phyloP scores from a whole-genome alignment of 2,113 vertebrate genomes.

The Hassar affinis region DNA sequence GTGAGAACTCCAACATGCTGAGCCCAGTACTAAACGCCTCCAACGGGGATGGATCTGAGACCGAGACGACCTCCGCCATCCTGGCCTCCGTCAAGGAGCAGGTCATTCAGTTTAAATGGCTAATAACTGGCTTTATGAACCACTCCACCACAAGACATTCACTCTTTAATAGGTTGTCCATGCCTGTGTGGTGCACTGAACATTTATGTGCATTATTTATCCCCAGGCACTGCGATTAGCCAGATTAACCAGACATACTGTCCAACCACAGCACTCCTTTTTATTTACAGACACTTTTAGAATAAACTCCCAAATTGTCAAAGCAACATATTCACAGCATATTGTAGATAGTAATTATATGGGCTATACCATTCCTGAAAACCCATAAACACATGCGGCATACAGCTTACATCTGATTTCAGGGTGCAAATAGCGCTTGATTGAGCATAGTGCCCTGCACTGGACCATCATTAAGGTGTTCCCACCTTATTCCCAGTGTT shows the following conservation, averaged over 20 bases:
- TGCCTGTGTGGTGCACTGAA: slow-evolving; percentile 4
- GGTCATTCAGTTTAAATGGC: slow-evolving; percentile 65
- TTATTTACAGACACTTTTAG: slow-evolving; percentile 43
- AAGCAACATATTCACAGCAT: slow-evolving; percentile 30
- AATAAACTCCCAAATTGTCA: slow-evolving; percentile 30
- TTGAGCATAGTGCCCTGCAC: not conserved
- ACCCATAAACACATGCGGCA: not conserved
- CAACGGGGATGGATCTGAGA: slow-evolving; percentile 93
- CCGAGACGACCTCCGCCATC: slow-evolving; percentile 96
- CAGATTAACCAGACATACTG: not conserved
- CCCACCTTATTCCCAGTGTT: not conserved
- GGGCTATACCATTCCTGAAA: slow-evolving; percentile 28
- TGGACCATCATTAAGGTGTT: not conserved
- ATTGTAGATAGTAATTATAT: slow-evolving; percentile 44
- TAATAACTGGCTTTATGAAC: not conserved
- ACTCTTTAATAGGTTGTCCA: too few relatives aligned
- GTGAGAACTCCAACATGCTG: slow-evolving; percentile 86
- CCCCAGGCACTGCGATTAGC: not conserved
- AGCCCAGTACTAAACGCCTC: slow-evolving; percentile 92
- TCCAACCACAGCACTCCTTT: slow-evolving; percentile 2
- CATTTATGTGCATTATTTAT: not conserved
- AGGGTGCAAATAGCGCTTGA: slow-evolving; percentile 35
- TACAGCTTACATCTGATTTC: slow-evolving; percentile 18
- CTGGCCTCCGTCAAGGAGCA: slow-evolving; percentile 98
- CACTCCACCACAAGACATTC: not conserved